Evolutionary conservation across 2,113 vertebrate species (phyloP), one percentile per base, ranked within the genome.

Genomic region (Tragelaphus strepsiceros): DNA sequence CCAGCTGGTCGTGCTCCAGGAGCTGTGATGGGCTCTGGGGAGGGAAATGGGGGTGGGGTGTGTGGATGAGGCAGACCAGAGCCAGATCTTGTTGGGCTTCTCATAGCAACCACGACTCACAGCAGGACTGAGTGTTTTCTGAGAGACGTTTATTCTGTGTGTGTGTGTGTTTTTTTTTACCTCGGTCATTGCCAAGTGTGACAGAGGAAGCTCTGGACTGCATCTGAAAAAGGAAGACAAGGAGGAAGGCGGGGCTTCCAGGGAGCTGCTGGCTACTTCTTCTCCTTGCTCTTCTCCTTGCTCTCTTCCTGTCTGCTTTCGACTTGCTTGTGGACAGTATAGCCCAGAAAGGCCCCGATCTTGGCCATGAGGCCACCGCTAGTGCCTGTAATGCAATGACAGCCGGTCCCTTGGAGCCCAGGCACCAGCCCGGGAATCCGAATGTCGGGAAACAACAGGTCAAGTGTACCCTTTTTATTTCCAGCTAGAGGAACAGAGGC

Each of bases 51-150:
- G 64, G 46, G 46, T 7, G 53, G 56, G 39, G 58, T 1, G 46
- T 74, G 53, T 8, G 92, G 81, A 67, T 4, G 49, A 78, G 28
- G 61, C 89, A 17, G 85, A 56, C 74, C 78, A 53, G 54, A 74
- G 46, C 46, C 74, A 26, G 85, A 86, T 84, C 85, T 77, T 30
- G 8, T 6, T 53, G 58, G 61, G 91, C 49, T 93, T 61, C 91
- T 96, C 21, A 3, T 4, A 77, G 67, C 56, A 28, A 80, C 80
- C 22, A 53, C 21, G 16, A 90, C 53, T 95, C 96, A 92, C 56
- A 35, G 80, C 49, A 91, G 71, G 71, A 93, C 96, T 71, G 78
- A 77, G 56, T 22, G 54, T 82, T 91, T 96, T 91, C 81, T 35
- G 22, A 62, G 62, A 59, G 77, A 43, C 24, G 10, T 97, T 96